Evolutionary conservation across 2,888 invertebrate species (phyloP), one percentile per base, ranked within the genome.

Genomic region (Fabriciana adippe): DNA sequence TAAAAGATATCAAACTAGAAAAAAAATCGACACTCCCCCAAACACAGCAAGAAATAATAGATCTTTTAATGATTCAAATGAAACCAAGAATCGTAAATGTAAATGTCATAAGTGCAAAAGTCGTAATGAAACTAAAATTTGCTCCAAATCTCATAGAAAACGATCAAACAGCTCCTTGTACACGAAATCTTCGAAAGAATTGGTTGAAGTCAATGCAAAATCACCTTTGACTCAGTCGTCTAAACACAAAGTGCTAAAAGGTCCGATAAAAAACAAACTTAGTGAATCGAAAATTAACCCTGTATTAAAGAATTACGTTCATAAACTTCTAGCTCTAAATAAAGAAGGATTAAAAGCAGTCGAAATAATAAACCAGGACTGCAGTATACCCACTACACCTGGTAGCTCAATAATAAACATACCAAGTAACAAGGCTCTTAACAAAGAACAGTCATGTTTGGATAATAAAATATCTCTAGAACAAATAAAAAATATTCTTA

Each of bases 361-460:
- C 59, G 84, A 92, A 78, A 82, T 93, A 51, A 82, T 87, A 21
- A 86, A 87, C 71, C 89, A 90, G 78, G 89, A 92, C 64, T 92
- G 93, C 70, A 93, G 93, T 75, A 82, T 87, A 2, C 85, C 91
- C 4, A 78, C 85, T n/a, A 93, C 93, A 15, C 93, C 93, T 18
- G 83, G 87, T 5, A 93, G 92, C 74, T 93, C 93, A 1, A 83
- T 93, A 63, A 83, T 93, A 47, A 87, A 92, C 71, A 80, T 86
- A 1, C 80, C 86, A 14, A 80, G 78, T 48, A 93, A 93, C 76
- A 70, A 81, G 15, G 75, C 79, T 55, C 75, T 8, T n/a, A 51
- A 3, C 16, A 3, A 74, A 41, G 75, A 73, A 45, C 82, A 80
- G 71, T 45, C 75, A n/a, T 68, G 67, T 5, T 13, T 79, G 41